Percentiles rank a stretch among this genome's conserved stretches.
These are phyloP conservation scores for Eueremaeus valkanovi DNA, from an alignment of 2,888 invertebrate species.

Conservation along the genomic window DNA sequence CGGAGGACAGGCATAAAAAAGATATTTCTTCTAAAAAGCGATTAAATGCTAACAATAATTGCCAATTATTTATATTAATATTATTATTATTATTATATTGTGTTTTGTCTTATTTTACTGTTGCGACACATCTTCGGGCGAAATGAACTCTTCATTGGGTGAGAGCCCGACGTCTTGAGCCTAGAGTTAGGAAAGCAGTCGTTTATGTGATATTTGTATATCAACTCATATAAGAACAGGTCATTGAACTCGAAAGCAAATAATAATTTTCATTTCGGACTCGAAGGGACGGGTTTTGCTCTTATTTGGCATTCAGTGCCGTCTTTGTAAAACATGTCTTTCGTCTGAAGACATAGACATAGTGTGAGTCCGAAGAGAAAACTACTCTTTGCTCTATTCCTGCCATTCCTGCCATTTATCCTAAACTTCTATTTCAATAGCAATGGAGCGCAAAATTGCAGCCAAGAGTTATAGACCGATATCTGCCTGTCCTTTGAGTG, in stretches of 20 bases:
- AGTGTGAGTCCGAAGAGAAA: no score
- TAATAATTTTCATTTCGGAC: constrained; percentile 24
- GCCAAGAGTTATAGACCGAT: constrained; percentile 28
- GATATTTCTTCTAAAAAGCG: neutral
- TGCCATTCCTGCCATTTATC: neutral
- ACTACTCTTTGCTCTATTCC: no score
- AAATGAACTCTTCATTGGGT: constrained; percentile 33
- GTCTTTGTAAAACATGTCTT: neutral
- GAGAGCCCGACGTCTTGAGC: constrained; percentile 10
- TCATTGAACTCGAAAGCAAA: constrained; percentile 32
- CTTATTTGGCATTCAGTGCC: neutral
- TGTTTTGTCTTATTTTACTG: constrained; percentile 21
- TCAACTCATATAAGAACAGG: constrained; percentile 3
- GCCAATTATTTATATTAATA: constrained; percentile 27
- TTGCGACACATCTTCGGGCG: constrained; percentile 29
- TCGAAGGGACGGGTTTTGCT: constrained; percentile 11
- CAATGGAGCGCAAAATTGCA: constrained; percentile 20
- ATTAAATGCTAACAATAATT: constrained; percentile 22
- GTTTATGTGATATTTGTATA: neutral
- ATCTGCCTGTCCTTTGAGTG: constrained; percentile 1
- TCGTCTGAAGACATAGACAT: neutral
- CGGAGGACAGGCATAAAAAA: neutral
- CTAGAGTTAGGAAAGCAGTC: neutral
- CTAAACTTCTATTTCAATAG: neutral
- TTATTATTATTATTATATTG: constrained; percentile 12